Base-by-base conservation (phyloP, 2,888 invertebrate genomes). In the Yponomeuta cagnagella region DNA sequence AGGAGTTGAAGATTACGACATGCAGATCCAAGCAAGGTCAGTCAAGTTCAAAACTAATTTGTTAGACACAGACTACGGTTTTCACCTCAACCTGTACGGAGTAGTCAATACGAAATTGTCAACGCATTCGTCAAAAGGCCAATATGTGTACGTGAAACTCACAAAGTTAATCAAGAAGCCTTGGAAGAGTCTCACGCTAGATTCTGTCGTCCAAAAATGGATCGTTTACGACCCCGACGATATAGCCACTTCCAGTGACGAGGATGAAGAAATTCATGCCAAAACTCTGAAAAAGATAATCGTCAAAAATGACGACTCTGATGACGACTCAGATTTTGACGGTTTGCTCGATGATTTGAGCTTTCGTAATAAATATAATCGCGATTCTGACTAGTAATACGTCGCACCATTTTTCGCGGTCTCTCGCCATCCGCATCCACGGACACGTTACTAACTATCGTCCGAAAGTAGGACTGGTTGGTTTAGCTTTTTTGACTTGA, bases 31-130 rank as follows among this genome's bases (percentile, higher is more conserved):
- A 30, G 82, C 83, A 0, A 79, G 81, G 10, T 71, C 72, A 2
- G 63, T 93, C 1, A 76, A 78, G 58, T 92, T 92, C 73, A 73
- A 74, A 8, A 79, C 87, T 0, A 70, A 73, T 5, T 76, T 79
- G 0, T 80, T 87, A 63, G 83, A 85, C 58, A 78, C 75, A 0
- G 73, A 76, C 15, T 92, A 91, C 70, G 83, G 78, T 2, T 90
- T 93, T 65, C 77, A 87, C 31, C 76, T 92, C 2, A 84, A 88
- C 71, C 72, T 93, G n/a, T 90, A 87, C 64, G 92, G 90, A 0
- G 81, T 84, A 0, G 76, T 92, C 1, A 76, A 86, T 69, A 71
- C 72, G 0, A 74, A 77, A 0, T 79, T 76, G 68, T 82, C 79
- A 1, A 74, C 70, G 0, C 90, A 92, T 73, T 74, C 77, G 0